Evolutionary conservation across 1,140 invertebrate species (phyloP).

Genomic region (Drosophila pectinifera): DNA sequence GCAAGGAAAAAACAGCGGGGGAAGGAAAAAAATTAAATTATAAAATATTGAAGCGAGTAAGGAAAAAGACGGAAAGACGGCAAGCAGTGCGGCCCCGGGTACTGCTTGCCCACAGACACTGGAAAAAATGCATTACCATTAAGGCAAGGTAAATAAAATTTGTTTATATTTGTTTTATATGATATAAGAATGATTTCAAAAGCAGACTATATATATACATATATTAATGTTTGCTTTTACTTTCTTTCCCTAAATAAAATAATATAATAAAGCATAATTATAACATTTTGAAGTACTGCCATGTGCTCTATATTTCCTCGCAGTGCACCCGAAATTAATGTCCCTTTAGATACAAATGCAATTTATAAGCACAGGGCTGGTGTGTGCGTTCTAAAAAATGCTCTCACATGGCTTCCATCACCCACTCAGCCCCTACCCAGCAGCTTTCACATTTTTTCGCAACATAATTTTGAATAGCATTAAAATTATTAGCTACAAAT

Average conservation of each 20-base stretch:
- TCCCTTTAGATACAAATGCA: conserved; percentile 79
- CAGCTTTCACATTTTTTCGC: conserved; percentile 39
- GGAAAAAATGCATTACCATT: background rate
- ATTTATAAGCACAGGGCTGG: conserved; percentile 61
- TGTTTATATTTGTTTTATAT: too few relatives aligned
- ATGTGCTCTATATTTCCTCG: background rate
- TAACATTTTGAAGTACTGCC: too few relatives aligned
- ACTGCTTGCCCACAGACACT: background rate
- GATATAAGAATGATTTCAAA: too few relatives aligned
- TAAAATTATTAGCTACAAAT: conserved; percentile 84
- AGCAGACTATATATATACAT: too few relatives aligned
- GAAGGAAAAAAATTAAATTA: conserved; percentile 70
- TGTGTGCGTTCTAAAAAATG: conserved; percentile 54
- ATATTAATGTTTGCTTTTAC: too few relatives aligned
- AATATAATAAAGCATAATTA: background rate
- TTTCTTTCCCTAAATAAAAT: too few relatives aligned
- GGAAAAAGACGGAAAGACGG: conserved; percentile 57
- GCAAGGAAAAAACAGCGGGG: background rate
- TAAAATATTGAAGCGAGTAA: conserved; percentile 80
- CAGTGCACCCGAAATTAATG: conserved; percentile 63
- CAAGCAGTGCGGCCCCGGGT: conserved; percentile 14
- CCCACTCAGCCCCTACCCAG: background rate
- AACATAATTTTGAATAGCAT: conserved; percentile 84
- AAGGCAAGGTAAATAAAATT: background rate
- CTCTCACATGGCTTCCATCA: conserved; percentile 61